phyloP scores from a whole-genome alignment of 2,797 vertebrate species.

The Borostomias antarcticus region DNA sequence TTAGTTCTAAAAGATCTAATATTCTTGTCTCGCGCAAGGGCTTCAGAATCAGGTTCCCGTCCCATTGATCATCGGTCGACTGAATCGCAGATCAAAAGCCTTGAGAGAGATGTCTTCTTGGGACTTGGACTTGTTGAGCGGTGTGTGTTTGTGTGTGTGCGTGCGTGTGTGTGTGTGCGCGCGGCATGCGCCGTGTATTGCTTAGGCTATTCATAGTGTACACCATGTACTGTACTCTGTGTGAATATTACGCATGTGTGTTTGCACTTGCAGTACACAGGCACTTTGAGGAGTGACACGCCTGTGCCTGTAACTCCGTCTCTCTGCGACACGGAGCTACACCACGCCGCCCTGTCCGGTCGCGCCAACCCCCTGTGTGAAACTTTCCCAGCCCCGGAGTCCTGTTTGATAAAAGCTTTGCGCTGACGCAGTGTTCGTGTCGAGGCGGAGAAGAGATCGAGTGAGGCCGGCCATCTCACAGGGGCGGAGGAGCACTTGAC shows the following conservation, averaged over 20 bases:
- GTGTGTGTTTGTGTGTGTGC: slow-evolving; percentile 16
- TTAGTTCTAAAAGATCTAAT: slow-evolving; percentile 30
- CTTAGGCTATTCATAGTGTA: no score
- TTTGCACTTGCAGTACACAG: no score
- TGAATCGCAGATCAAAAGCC: slow-evolving; percentile 35
- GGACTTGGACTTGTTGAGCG: no score
- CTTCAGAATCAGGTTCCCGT: slow-evolving; percentile 24
- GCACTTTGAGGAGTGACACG: no score
- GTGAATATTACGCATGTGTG: no score
- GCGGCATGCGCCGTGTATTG: no score
- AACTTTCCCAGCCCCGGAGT: slow-evolving; percentile 7
- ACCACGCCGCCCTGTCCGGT: background rate
- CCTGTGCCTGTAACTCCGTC: no score
- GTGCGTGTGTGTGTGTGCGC: slow-evolving; percentile 28
- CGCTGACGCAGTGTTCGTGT: slow-evolving; percentile 5
- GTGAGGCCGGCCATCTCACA: background rate
- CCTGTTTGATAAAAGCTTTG: slow-evolving; percentile 4
- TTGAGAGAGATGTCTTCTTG: slow-evolving; percentile 23
- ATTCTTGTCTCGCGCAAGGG: slow-evolving; percentile 10
- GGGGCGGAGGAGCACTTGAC: slow-evolving; percentile 6
- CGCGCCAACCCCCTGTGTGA: background rate
- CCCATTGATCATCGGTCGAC: slow-evolving; percentile 20
- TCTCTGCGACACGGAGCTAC: background rate
- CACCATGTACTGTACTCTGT: no score
- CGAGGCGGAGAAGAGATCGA: background rate